These are phyloP conservation scores for Gymnosoma rotundatum DNA, from an alignment of 2,888 invertebrate species.

Conservation along the genomic window DNA sequence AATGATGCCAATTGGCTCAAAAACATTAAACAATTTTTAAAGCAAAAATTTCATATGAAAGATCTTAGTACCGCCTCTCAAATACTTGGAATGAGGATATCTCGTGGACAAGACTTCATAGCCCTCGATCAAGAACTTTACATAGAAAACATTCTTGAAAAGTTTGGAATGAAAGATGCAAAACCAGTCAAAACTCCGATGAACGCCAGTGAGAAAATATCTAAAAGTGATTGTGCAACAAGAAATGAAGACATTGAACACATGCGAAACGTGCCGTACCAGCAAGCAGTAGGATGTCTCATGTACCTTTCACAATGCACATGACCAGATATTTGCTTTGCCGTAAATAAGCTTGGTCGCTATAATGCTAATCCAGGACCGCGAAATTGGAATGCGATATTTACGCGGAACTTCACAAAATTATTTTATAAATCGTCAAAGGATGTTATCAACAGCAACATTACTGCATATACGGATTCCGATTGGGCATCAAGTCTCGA, in stretches of 20 bases:
- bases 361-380: too few species aligned
- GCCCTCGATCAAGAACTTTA: conserved; percentile 36
- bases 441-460: not conserved
- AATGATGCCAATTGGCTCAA: too few species aligned
- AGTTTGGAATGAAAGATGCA: conserved; percentile 51
- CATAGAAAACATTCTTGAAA: conserved; percentile 52
- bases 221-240: conserved; percentile 39
- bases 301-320: too few species aligned
- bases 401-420: too few species aligned
- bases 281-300: too few species aligned
- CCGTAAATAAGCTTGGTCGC: too few species aligned
- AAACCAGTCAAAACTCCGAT: conserved; percentile 51
- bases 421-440: too few species aligned
- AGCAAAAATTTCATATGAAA: too few species aligned
- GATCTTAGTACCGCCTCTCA: conserved; percentile 37
- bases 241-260: conserved; percentile 30
- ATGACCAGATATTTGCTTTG: too few species aligned
- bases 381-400: too few species aligned
- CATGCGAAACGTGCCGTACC: conserved; percentile 13
- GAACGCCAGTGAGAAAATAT: conserved; percentile 53
- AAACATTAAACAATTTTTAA: too few species aligned
- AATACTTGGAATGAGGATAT: conserved; percentile 55
- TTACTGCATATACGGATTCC: conserved; percentile 15
- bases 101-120: conserved; percentile 36
- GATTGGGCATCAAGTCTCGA: conserved; percentile 60